These are phyloP conservation scores for Coryphaenoides rupestris DNA, from an alignment of 2,113 vertebrate species.

Conservation along the genomic window DNA sequence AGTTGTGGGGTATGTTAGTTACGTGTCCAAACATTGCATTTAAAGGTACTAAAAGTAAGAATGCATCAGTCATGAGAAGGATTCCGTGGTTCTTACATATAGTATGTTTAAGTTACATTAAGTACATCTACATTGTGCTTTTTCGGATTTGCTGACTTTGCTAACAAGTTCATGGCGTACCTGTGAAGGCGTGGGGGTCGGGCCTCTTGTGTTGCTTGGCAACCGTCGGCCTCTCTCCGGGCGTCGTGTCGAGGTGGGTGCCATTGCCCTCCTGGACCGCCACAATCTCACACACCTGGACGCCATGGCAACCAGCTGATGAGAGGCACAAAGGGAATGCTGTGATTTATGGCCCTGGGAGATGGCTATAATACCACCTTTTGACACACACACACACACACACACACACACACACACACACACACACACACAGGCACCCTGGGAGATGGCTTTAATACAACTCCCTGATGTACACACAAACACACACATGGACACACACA, in stretches of 20 bases:
- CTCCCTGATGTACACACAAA: not conserved
- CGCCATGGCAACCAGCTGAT: conserved; percentile 57
- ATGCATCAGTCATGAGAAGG: too few species aligned
- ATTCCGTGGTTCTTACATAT: too few species aligned
- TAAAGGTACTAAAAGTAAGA: too few species aligned
- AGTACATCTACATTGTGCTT: too few species aligned
- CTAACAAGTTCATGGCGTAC: conserved; percentile 69
- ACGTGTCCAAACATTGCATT: too few species aligned
- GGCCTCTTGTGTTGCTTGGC: conserved; percentile 34
- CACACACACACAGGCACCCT: too few species aligned
- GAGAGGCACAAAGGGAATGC: conserved; percentile 18
- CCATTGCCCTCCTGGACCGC: conserved; percentile 75
- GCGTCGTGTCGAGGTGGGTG: conserved; percentile 40
- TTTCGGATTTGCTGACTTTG: too few species aligned
- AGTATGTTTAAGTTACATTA: too few species aligned
- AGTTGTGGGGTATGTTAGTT: too few species aligned
- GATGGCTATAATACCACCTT: not conserved
- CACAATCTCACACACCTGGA: conserved; percentile 84
- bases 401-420: not conserved
- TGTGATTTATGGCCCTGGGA: not conserved
- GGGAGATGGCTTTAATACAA: not conserved
- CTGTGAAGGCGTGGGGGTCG: conserved; percentile 79
- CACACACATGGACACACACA: too few species aligned
- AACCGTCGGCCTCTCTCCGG: conserved; percentile 69
- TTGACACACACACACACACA: not conserved